These are phyloP conservation scores for Pempheris klunzingeri DNA, from an alignment of 2,797 vertebrate genomes.

Conservation along the genomic window DNA sequence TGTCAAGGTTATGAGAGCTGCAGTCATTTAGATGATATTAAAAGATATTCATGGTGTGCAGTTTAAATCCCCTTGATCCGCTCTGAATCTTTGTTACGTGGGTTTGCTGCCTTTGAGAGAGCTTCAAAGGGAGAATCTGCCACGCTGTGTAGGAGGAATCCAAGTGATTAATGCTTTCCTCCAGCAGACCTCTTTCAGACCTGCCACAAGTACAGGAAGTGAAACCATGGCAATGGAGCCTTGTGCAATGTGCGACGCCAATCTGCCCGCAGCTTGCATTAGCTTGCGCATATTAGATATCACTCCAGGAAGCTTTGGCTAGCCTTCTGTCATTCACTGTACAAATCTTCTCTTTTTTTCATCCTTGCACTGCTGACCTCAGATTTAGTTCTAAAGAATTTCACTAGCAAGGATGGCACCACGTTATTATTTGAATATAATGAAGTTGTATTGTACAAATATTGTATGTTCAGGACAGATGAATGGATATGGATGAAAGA, in stretches of 20 bases:
- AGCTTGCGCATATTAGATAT: conserved; percentile 51
- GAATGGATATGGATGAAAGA: too few relatives aligned
- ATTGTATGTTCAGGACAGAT: too few relatives aligned
- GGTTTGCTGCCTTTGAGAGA: conserved; percentile 35
- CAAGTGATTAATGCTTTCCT: conserved; percentile 52
- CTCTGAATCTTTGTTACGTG: conserved; percentile 28
- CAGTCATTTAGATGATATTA: conserved; percentile 26
- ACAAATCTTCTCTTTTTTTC: not conserved
- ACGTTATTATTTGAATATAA: too few relatives aligned
- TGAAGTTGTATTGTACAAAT: too few relatives aligned
- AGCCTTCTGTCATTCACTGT: not conserved
- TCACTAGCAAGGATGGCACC: too few relatives aligned
- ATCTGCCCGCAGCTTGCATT: conserved; percentile 39
- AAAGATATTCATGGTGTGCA: conserved; percentile 5
- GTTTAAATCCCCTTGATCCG: conserved; percentile 48
- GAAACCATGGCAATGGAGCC: conserved; percentile 79
- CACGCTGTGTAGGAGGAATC: conserved; percentile 52
- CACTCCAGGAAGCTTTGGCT: conserved; percentile 26
- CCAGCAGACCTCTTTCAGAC: conserved; percentile 60
- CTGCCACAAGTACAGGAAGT: conserved; percentile 84
- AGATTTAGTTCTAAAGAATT: not conserved
- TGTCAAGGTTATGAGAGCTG: conserved; percentile 22
- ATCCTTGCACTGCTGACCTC: not conserved
- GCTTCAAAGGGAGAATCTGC: conserved; percentile 53
- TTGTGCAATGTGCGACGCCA: conserved; percentile 66